Conservation (phyloP, 1,140 invertebrate species). For the Sminthurides bifidus region DNA sequence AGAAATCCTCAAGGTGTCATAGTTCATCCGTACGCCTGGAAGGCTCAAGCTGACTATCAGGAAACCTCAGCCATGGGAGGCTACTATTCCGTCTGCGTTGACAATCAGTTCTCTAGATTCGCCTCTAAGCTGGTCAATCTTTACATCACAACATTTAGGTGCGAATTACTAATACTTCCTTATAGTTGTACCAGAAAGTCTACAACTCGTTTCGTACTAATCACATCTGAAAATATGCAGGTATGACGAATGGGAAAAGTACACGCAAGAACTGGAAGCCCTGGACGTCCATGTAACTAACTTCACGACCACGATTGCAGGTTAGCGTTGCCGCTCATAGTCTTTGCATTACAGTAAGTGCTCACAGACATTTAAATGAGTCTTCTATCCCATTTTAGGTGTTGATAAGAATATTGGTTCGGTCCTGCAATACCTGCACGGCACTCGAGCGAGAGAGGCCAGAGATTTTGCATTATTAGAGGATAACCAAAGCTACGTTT, state of each 20-base stretch:
- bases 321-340: slow-evolving; percentile 31
- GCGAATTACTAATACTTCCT: slow-evolving; percentile 10
- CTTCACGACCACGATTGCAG: slow-evolving; percentile 49
- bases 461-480: slow-evolving; percentile 29
- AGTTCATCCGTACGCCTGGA: slow-evolving; percentile 81
- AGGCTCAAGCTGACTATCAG: slow-evolving; percentile 70
- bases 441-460: slow-evolving; percentile 22
- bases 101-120: slow-evolving; percentile 88
- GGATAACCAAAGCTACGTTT: slow-evolving; percentile 28
- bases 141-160: slow-evolving; percentile 82
- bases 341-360: neutral
- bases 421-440: slow-evolving; percentile 26
- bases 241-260: slow-evolving; percentile 87
- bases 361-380: neutral
- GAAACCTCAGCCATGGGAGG: slow-evolving; percentile 64
- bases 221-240: slow-evolving; percentile 35
- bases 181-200: neutral
- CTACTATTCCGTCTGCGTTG: slow-evolving; percentile 86
- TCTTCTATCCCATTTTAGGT: slow-evolving; percentile 5
- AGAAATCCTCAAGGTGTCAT: slow-evolving; percentile 68
- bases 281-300: slow-evolving; percentile 77
- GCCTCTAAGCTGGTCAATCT: slow-evolving; percentile 83
- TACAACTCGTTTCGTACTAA: neutral
- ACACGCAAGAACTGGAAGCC: slow-evolving; percentile 75
- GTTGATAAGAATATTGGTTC: slow-evolving; percentile 29